phyloP scores from a whole-genome alignment of 2,113 vertebrate genomes.

The Indicator indicator region DNA sequence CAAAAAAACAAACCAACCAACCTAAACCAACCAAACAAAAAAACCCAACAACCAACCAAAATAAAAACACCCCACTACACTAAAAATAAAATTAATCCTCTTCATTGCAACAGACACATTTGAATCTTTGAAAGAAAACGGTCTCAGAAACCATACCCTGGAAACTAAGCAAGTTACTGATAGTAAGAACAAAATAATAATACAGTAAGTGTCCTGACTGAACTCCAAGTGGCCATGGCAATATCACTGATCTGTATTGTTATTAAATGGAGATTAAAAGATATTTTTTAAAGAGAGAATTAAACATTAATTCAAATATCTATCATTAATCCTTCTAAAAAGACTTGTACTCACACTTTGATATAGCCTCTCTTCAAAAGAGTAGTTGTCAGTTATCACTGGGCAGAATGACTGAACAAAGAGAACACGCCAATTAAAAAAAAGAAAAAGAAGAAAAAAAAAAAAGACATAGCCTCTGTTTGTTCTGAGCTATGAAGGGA shows the following conservation, averaged over 20 bases:
- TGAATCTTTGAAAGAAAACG: not conserved
- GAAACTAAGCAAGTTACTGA: not conserved
- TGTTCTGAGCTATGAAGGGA: not conserved
- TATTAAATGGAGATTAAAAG: not conserved
- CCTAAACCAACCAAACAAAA: too few species aligned
- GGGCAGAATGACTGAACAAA: not conserved
- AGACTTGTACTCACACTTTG: not conserved
- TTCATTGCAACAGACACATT: not conserved
- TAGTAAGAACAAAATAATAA: not conserved
- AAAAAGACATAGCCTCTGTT: not conserved
- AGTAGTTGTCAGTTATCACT: not conserved
- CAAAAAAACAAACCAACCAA: not conserved
- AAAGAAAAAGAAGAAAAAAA: not conserved
- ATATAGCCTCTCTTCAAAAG: not conserved
- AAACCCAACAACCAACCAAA: too few species aligned
- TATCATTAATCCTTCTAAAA: not conserved
- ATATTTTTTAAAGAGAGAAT: not conserved
- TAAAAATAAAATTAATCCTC: not conserved
- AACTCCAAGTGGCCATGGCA: not conserved
- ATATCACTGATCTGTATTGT: not conserved
- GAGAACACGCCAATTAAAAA: not conserved
- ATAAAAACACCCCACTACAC: not conserved
- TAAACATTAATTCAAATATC: not conserved
- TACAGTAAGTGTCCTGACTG: not conserved
- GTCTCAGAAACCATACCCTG: not conserved